A percentile compares a stretch with the other conserved stretches of the same genome.
Evolutionary conservation across 2,888 invertebrate species (phyloP).

Genomic region (Drosophila austrosaltans): DNA sequence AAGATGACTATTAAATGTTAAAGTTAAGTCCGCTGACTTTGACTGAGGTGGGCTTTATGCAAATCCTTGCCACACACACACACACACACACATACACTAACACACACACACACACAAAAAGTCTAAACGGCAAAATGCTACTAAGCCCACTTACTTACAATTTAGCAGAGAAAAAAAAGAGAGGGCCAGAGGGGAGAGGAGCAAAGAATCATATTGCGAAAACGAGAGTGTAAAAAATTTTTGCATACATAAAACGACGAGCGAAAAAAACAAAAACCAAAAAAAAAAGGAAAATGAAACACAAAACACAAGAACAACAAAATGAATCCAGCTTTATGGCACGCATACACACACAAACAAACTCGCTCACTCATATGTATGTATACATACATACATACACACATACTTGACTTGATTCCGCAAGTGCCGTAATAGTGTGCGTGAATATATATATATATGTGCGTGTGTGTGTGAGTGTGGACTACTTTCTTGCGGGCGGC

Average conservation of each 20-base stretch:
- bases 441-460: conserved; percentile 34
- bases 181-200: conserved; percentile 48
- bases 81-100: conserved; percentile 33
- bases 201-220: conserved; percentile 57
- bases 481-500: conserved; percentile 76
- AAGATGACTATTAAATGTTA: conserved; percentile 61
- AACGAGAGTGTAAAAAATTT: conserved; percentile 75
- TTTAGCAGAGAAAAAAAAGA: conserved; percentile 56
- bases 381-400: conserved; percentile 44
- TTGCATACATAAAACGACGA: conserved; percentile 72
- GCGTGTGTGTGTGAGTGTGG: conserved; percentile 49
- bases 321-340: conserved; percentile 75
- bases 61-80: conserved; percentile 64
- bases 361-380: conserved; percentile 21
- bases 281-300: conserved; percentile 37
- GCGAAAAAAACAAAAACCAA: conserved; percentile 39
- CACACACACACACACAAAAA: background rate
- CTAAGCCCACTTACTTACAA: conserved; percentile 79
- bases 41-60: conserved; percentile 69
- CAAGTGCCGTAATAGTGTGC: conserved; percentile 75
- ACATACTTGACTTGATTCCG: conserved; percentile 68
- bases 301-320: conserved; percentile 28
- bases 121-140: conserved; percentile 73
- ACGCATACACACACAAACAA: conserved; percentile 53
- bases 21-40: conserved; percentile 52